Percentiles rank a stretch among this genome's conserved stretches.
phyloP scores from a whole-genome alignment of 2,888 invertebrate genomes.

The Agonopterix arenella region DNA sequence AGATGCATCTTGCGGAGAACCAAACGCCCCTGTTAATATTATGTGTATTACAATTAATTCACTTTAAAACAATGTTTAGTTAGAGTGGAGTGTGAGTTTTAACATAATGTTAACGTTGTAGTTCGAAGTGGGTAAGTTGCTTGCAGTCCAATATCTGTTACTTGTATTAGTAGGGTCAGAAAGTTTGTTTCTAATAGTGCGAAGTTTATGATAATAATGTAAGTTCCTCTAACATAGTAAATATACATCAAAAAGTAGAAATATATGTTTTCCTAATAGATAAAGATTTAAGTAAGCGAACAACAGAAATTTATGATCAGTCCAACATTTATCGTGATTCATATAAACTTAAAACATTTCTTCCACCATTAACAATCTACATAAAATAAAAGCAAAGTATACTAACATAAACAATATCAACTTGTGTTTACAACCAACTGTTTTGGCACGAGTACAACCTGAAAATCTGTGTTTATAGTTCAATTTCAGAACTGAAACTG shows the following conservation, averaged over 20 bases:
- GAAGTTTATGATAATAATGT: too few relatives aligned
- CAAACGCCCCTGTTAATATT: conserved; percentile 60
- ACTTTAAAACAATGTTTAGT: conserved; percentile 42
- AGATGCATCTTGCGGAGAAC: conserved; percentile 65
- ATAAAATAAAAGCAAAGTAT: too few relatives aligned
- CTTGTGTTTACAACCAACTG: neutral
- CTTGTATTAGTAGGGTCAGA: too few relatives aligned
- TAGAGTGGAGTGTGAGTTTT: conserved; percentile 14
- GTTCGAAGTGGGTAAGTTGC: neutral
- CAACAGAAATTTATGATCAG: too few relatives aligned
- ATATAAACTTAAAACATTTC: neutral
- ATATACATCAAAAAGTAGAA: too few relatives aligned
- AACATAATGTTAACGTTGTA: conserved; percentile 8
- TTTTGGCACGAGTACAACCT: conserved; percentile 7
- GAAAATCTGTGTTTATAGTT: conserved; percentile 17
- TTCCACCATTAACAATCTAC: conserved; percentile 1
- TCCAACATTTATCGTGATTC: too few relatives aligned
- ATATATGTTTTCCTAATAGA: too few relatives aligned
- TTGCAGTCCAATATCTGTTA: too few relatives aligned
- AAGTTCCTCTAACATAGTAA: too few relatives aligned
- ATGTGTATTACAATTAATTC: conserved; percentile 61
- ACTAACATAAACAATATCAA: too few relatives aligned
- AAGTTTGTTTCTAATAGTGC: too few relatives aligned
- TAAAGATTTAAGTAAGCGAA: too few relatives aligned
- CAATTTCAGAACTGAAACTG: conserved; percentile 17